These are phyloP conservation scores for Eubucco bourcierii DNA, from an alignment of 2,113 vertebrate genomes.

Conservation along the genomic window DNA sequence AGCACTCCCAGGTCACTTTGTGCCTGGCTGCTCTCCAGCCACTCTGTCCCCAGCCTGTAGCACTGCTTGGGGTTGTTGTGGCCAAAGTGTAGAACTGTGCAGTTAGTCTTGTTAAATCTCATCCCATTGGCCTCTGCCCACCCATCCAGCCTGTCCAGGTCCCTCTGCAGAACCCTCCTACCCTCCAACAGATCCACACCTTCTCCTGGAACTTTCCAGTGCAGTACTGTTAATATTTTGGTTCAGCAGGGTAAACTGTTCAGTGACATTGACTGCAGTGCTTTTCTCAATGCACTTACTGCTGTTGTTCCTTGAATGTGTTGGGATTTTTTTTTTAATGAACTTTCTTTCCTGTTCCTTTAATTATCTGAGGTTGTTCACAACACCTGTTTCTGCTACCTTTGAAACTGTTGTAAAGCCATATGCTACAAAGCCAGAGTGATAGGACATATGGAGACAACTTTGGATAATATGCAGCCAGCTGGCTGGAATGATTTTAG, in stretches of 20 bases:
- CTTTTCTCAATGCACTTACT: background rate
- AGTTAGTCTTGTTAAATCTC: too few relatives aligned
- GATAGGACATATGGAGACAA: background rate
- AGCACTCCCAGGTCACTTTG: too few relatives aligned
- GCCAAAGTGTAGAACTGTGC: too few relatives aligned
- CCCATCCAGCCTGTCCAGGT: too few relatives aligned
- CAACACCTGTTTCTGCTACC: background rate
- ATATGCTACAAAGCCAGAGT: background rate
- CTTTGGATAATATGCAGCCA: background rate
- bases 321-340: background rate
- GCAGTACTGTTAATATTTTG: background rate
- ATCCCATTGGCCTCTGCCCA: too few relatives aligned
- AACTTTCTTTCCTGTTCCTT: background rate
- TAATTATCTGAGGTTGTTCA: background rate
- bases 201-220: background rate
- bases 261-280: background rate
- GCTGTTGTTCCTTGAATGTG: background rate
- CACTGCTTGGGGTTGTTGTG: too few relatives aligned
- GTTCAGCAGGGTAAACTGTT: background rate
- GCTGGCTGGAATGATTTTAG: background rate
- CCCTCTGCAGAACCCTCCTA: too few relatives aligned
- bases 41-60: too few relatives aligned
- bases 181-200: too few relatives aligned
- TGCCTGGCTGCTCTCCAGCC: too few relatives aligned
- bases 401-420: background rate